These are phyloP conservation scores for Panulirus ornatus DNA, from an alignment of 1,140 invertebrate genomes.

Conservation along the genomic window DNA sequence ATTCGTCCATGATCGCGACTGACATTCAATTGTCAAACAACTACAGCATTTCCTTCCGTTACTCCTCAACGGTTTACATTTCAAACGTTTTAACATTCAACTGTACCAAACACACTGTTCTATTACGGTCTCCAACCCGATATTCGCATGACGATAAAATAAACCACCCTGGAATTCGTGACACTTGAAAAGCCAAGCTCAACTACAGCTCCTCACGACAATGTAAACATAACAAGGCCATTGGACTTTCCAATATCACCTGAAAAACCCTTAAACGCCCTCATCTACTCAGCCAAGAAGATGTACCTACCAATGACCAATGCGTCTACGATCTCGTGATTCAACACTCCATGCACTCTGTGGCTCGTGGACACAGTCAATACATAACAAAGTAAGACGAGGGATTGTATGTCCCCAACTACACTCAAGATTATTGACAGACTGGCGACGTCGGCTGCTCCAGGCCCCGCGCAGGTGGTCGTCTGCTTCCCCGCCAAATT, in stretches of 20 bases:
- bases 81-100: too few relatives aligned
- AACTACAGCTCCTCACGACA: neutral
- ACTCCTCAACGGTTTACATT: too few relatives aligned
- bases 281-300: neutral
- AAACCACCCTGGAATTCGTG: too few relatives aligned
- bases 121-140: too few relatives aligned
- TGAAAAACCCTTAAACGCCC: neutral
- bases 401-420: neutral
- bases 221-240: conserved; percentile 1
- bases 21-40: too few relatives aligned
- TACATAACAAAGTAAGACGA: conserved; percentile 24
- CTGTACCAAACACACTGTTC: too few relatives aligned
- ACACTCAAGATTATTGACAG: conserved; percentile 30
- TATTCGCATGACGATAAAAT: too few relatives aligned
- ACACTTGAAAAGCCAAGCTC: too few relatives aligned
- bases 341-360: neutral
- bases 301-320: conserved; percentile 6
- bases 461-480: conserved; percentile 21
- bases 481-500: conserved; percentile 7
- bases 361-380: neutral
- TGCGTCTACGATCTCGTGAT: neutral
- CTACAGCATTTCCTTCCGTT: too few relatives aligned
- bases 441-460: conserved; percentile 20
- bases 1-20: too few relatives aligned
- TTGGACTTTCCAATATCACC: neutral